Evolutionary conservation across 2,888 invertebrate genomes (phyloP), one percentile per base, ranked within the genome.

Genomic region (Spatulosminthurus flaviceps): DNA sequence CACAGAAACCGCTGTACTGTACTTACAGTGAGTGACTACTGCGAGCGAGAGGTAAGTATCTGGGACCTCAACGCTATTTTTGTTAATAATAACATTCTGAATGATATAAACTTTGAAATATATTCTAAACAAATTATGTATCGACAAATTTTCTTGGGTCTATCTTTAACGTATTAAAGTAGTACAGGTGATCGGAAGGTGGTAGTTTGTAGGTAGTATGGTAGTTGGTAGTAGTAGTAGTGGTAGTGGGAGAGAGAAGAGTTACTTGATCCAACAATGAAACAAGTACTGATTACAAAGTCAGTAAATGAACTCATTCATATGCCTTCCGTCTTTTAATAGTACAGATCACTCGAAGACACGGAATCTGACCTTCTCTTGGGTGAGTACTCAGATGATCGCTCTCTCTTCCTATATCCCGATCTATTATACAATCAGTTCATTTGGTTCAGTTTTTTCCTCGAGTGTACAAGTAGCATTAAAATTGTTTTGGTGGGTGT

Each of bases 281-380:
- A 51, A 19, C 51, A 51, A 11, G 51, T 41, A 51, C n/a, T 11
- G 1, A 51, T 51, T n/a, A 9, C 16, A 5, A 51, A 34, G 2
- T 73, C 73, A n/a, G n/a, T n/a, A n/a, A n/a, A n/a, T n/a, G n/a
- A 60, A 51, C 51, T 72, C 24, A 34, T 19, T 43, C 24, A 67
- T 67, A 22, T 29, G n/a, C 16, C 60, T 29, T 67, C 29, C 67
- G 4, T 67, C 19, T 26, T 2, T 28, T 51, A 73, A 60, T 73
- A 73, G 73, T 73, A 73, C 51, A 73, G 19, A 29, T 73, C 73
- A 51, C 73, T 73, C 29, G 73, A 73, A n/a, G 51, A 21, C 5
- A 60, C 42, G 21, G 73, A 73, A 73, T 60, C 28, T 73, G 73
- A 73, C 60, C 73, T 73, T 73, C 73, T 51, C 60, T 73, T 73